A percentile compares a stretch with the other conserved stretches of the same genome.
Evolutionary conservation across 1,140 invertebrate genomes (phyloP).

Genomic region (Oryctes rhinoceros): DNA sequence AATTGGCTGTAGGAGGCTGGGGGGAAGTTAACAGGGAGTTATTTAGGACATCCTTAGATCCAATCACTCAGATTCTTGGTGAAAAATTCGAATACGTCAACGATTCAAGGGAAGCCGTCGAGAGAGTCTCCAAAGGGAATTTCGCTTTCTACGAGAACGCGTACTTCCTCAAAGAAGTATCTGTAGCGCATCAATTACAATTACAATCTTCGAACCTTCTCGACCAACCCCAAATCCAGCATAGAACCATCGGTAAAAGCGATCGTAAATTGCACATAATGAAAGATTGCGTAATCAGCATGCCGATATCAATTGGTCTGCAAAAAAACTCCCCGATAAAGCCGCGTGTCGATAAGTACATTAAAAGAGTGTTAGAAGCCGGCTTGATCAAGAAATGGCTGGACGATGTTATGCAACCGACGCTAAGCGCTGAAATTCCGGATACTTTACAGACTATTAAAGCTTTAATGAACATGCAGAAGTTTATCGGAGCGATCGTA

Average conservation of each 20-base stretch:
- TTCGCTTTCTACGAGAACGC: constrained; percentile 84
- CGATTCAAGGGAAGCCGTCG: constrained; percentile 67
- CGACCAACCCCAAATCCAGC: not conserved
- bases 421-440: constrained; percentile 58
- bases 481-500: constrained; percentile 79
- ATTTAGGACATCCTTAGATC: constrained; percentile 73
- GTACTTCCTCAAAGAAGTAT: constrained; percentile 73
- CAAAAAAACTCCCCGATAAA: constrained; percentile 84
- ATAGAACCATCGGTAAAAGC: constrained; percentile 37
- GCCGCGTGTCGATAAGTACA: constrained; percentile 71
- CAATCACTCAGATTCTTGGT: constrained; percentile 70
- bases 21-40: constrained; percentile 73
- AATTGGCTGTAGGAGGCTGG: constrained; percentile 73
- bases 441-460: constrained; percentile 66
- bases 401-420: constrained; percentile 72
- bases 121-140: constrained; percentile 71
- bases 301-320: constrained; percentile 81
- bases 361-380: constrained; percentile 74
- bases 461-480: constrained; percentile 77
- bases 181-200: constrained; percentile 65
- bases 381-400: constrained; percentile 83
- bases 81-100: constrained; percentile 70
- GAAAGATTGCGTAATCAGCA: constrained; percentile 79
- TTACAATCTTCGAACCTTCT: constrained; percentile 46
- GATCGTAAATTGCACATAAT: constrained; percentile 77